Base-by-base conservation (phyloP, 2,888 invertebrate genomes). In the Tyria jacobaeae region DNA sequence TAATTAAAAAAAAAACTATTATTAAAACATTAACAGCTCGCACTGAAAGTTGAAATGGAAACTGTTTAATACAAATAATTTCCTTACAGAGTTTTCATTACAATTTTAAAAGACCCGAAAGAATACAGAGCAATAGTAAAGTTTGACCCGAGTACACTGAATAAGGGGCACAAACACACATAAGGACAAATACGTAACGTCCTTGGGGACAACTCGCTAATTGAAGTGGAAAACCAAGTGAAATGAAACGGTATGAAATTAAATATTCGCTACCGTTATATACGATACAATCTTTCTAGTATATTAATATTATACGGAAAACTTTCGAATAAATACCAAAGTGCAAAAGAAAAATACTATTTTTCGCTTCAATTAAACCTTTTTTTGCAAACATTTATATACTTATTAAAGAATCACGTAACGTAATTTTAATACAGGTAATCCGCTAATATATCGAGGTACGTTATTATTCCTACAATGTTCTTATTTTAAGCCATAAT, bases 191-290 rank as follows among this genome's bases (percentile, higher is more conserved):
- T 37, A 62, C 49, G 51, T 57, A 60, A 59, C 50, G 64, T 57
- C 58, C 72, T 60, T 61, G 47, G 59, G 58, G 64, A 50, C 53
- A 58, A 25, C 27, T 57, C 56, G 58, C 52, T 64, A 71, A 71
- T 71, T 74, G 62, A 64, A 72, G 70, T 66, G 66, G 57, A 73
- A 62, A 66, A 52, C 52, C 61, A 52, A 66, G 61, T 70, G 66
- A 66, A 74, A 64, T 59, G 55, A 64, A 64, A 65, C 60, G 62
- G 54, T 52, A 62, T 69, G 58, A 67, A 70, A 70, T 71, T 50
- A 71, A 71, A 71, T 58, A 68, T n/a, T n/a, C n/a, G n/a, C n/a
- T 62, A 48, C 55, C 72, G 57, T 62, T 67, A 60, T 56, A 49
- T 56, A 55, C 54, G 59, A 62, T 60, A 49, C 44, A 41, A 41